A percentile compares a stretch with the other conserved stretches of the same genome.
These are phyloP conservation scores for Stegostoma tigrinum DNA, from an alignment of 2,113 vertebrate genomes.

Conservation along the genomic window DNA sequence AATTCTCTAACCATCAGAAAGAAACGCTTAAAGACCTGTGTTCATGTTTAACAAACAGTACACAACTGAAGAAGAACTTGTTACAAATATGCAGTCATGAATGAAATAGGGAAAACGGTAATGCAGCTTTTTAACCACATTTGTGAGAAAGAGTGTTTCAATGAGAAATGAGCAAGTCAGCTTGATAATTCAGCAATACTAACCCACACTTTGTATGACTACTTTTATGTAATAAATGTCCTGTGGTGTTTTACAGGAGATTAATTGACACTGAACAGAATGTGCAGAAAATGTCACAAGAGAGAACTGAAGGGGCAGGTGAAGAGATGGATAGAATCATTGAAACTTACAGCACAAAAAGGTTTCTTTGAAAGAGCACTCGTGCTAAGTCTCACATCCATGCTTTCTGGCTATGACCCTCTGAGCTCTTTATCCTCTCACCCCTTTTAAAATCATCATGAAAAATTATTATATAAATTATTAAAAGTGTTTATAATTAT, in stretches of 20 bases:
- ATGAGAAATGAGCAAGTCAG: not conserved
- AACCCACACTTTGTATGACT: not conserved
- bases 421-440: not conserved
- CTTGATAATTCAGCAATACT: not conserved
- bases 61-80: not conserved
- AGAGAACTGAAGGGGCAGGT: not conserved
- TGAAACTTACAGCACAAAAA: not conserved
- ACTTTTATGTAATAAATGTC: not conserved
- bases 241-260: not conserved
- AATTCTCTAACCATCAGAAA: not conserved
- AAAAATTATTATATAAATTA: too few relatives aligned
- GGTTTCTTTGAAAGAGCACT: not conserved
- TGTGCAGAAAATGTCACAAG: not conserved
- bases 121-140: not conserved
- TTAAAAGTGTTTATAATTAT: not conserved
- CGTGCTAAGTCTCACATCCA: not conserved
- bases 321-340: not conserved
- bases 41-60: not conserved
- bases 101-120: not conserved
- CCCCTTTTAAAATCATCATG: not conserved
- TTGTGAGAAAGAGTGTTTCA: not conserved
- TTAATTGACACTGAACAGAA: not conserved
- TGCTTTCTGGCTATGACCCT: not conserved
- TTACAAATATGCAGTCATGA: not conserved
- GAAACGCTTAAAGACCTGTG: not conserved